These are phyloP conservation scores for Gobio gobio DNA, from an alignment of 2,113 vertebrate genomes.

Conservation along the genomic window DNA sequence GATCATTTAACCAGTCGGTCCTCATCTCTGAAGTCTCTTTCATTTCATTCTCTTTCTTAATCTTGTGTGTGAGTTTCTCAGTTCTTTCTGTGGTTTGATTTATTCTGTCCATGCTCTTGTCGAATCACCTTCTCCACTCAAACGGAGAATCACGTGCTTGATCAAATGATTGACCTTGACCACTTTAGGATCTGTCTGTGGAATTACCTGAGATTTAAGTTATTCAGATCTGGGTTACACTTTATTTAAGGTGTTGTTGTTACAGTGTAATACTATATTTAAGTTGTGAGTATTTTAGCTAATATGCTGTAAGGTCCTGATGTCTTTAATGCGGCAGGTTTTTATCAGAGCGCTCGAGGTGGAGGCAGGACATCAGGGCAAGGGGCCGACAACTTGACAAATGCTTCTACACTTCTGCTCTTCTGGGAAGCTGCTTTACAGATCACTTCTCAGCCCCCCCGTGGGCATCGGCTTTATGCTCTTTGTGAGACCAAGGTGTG, in stretches of 20 bases:
- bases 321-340: neutral
- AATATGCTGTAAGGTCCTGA: too few relatives aligned
- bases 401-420: conserved; percentile 11
- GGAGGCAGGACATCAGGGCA: neutral
- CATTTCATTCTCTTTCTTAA: neutral
- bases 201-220: neutral
- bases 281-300: too few relatives aligned
- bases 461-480: neutral
- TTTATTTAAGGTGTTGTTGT: too few relatives aligned
- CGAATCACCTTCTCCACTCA: neutral
- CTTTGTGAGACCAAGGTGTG: neutral
- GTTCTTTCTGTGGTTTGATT: neutral
- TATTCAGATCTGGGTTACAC: neutral
- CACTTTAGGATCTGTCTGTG: neutral
- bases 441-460: neutral
- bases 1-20: too few relatives aligned
- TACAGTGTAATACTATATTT: too few relatives aligned
- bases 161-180: neutral
- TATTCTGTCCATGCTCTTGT: neutral
- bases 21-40: too few relatives aligned
- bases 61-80: neutral
- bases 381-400: neutral
- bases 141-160: neutral
- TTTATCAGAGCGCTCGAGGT: neutral
- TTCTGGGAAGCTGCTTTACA: neutral